Evolutionary conservation across 2,113 vertebrate genomes (phyloP), one percentile per base, ranked within the genome.

Genomic region (Hemiprocne comata): DNA sequence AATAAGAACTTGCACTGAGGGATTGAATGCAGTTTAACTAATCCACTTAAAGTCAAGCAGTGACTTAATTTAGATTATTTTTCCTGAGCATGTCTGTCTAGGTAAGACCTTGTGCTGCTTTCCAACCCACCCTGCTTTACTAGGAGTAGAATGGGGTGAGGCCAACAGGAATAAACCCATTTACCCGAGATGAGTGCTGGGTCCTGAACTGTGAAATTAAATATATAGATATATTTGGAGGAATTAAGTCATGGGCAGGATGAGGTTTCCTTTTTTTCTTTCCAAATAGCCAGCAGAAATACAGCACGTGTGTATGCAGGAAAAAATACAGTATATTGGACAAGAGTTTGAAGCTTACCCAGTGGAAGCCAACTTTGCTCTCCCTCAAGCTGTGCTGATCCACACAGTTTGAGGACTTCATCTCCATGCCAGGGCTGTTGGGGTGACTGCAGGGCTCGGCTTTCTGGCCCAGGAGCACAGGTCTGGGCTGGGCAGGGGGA

Each of bases 41-140:
- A 97, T 97, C 83, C 65, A 93, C 72, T 96, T 96, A 81, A 76
- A 92, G 86, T 53, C 88, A 94, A 94, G 81, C 77, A 93, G 51
- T 77, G 86, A 72, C 80, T 95, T 91, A 91, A 85, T 95, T 94
- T 77, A 67, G 80, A 65, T 58, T 72, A 36, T 69, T 87, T 89
- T 72, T 82, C 84, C 73, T 53, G 34, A 75, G 80, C n/a, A 12
- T 13, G 53, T 50, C 78, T 79, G 57, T 26, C 85, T n/a, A 67
- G 76, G 76, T 75, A 85, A 72, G 66, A n/a, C 53, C 6, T 23
- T 15, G 38, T 19, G 6, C 57, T 44, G 34, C 60, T 81, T 57
- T 58, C 76, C 54, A 83, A 4, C 28, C 31, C 16, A 2, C 29
- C n/a, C 17, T 4, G 11, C 36, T 29, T 60, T 36, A 24, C 34